Percentiles rank a stretch among this genome's conserved stretches.
Conservation (phyloP, 2,113 vertebrate species). For the Notechis scutatus region DNA sequence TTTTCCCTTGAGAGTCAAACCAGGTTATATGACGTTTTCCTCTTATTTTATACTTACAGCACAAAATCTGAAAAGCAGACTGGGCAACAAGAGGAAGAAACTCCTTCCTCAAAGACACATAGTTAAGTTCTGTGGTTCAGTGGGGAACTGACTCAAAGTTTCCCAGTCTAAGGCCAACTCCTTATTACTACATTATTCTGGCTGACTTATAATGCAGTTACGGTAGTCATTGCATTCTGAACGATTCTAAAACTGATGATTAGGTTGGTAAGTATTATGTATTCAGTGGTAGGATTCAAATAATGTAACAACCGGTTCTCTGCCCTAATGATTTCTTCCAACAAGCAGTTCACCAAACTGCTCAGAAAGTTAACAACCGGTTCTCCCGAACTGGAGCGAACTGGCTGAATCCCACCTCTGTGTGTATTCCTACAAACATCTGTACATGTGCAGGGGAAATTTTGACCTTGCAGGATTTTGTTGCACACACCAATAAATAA, state of each 20-base stretch:
- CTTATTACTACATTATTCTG: not conserved
- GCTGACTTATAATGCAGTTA: not conserved
- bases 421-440: not conserved
- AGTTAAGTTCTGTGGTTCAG: not conserved
- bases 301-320: too few species aligned
- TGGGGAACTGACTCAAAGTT: not conserved
- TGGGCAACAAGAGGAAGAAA: not conserved
- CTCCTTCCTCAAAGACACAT: not conserved
- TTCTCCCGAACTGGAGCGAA: too few species aligned
- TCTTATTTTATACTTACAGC: not conserved
- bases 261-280: not conserved
- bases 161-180: not conserved
- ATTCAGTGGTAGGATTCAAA: not conserved
- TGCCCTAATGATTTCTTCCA: too few species aligned
- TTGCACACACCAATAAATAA: not conserved
- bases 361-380: too few species aligned
- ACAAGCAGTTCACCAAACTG: too few species aligned
- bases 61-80: not conserved
- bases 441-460: not conserved
- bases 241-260: not conserved
- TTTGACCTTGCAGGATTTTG: accelerated
- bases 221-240: not conserved
- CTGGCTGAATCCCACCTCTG: too few species aligned
- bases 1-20: not conserved
- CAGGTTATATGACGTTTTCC: not conserved